These are phyloP conservation scores for Siniperca undulata DNA, from an alignment of 2,797 vertebrate genomes.

Conservation along the genomic window DNA sequence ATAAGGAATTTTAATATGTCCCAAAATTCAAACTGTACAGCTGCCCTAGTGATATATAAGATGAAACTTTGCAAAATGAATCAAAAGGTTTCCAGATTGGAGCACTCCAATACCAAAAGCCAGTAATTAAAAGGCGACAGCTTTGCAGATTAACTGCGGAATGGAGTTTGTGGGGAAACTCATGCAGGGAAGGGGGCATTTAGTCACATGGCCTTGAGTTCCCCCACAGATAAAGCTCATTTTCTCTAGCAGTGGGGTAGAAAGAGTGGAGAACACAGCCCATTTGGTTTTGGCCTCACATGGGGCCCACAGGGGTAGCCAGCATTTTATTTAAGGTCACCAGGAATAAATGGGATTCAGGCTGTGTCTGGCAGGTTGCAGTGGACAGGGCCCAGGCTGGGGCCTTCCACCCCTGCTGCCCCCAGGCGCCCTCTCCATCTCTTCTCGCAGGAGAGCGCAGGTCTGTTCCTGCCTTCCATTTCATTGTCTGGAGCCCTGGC, in stretches of 20 bases:
- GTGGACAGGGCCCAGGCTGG: slow-evolving; percentile 81
- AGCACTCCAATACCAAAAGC: slow-evolving; percentile 73
- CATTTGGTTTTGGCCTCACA: slow-evolving; percentile 85
- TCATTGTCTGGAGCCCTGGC: slow-evolving; percentile 75
- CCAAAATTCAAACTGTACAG: slow-evolving; percentile 58
- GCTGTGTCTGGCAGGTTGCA: slow-evolving; percentile 85
- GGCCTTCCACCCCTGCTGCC: slow-evolving; percentile 80
- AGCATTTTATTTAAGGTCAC: slow-evolving; percentile 90
- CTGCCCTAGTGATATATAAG: slow-evolving; percentile 60
- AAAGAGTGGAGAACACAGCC: slow-evolving; percentile 82
- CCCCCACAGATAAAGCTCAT: slow-evolving; percentile 87
- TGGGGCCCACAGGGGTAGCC: slow-evolving; percentile 86
- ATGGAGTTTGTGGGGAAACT: slow-evolving; percentile 82
- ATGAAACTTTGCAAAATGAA: slow-evolving; percentile 77
- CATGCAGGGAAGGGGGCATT: slow-evolving; percentile 84
- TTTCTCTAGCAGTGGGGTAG: slow-evolving; percentile 88
- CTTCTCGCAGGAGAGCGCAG: slow-evolving; percentile 70
- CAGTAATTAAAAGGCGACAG: slow-evolving; percentile 88
- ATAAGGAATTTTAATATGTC: slow-evolving; percentile 51
- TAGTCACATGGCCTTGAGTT: slow-evolving; percentile 84
- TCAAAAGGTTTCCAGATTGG: slow-evolving; percentile 72
- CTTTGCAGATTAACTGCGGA: slow-evolving; percentile 84
- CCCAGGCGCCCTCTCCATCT: slow-evolving; percentile 82
- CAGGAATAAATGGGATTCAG: slow-evolving; percentile 87
- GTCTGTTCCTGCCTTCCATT: slow-evolving; percentile 80